Conservation (phyloP, 2,888 invertebrate genomes). For the Drosophila mimetica region DNA sequence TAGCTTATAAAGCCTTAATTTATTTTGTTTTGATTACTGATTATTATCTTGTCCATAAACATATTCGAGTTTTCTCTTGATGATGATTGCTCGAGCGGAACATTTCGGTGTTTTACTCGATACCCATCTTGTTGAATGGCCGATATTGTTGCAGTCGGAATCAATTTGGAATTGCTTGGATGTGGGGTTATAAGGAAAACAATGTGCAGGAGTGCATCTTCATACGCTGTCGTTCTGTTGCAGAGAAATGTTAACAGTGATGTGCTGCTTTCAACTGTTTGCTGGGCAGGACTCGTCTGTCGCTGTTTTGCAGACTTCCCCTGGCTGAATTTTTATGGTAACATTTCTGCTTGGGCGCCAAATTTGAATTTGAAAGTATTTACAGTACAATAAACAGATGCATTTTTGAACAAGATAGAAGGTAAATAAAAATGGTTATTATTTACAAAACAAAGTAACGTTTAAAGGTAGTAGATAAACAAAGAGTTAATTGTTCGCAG, state of each 20-base stretch:
- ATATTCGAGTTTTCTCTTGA: constrained; percentile 28
- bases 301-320: neutral
- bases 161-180: neutral
- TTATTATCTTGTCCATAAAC: constrained; percentile 57
- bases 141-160: constrained; percentile 2
- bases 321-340: constrained; percentile 2
- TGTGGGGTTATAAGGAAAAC: neutral
- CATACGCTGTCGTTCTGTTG: no score
- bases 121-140: neutral
- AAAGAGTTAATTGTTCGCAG: constrained; percentile 8
- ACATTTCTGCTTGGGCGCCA: constrained; percentile 16
- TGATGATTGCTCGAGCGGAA: constrained; percentile 26
- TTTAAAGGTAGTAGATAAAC: neutral
- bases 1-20: constrained; percentile 74
- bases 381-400: neutral
- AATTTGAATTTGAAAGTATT: constrained; percentile 10
- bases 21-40: constrained; percentile 73
- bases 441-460: no score
- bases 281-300: neutral
- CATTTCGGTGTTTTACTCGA: neutral
- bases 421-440: neutral
- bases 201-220: neutral
- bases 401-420: neutral
- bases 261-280: constrained; percentile 1
- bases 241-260: neutral